Evolutionary conservation across 1,140 invertebrate genomes (phyloP).

Genomic region (Drosophila funebris): DNA sequence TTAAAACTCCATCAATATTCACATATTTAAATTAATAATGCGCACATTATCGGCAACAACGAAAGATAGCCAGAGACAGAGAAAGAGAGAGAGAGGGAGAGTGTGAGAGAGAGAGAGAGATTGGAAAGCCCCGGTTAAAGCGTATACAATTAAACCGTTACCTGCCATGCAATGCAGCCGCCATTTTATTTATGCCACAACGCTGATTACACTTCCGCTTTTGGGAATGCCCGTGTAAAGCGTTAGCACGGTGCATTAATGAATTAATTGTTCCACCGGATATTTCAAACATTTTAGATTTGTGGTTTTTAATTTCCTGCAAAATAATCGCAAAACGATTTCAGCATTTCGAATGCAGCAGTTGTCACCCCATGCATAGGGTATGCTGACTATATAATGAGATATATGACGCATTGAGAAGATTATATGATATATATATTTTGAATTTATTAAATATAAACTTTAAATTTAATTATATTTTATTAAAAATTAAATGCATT

Average conservation of each 20-base stretch:
- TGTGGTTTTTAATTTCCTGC: conserved; percentile 81
- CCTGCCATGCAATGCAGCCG: neutral
- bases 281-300: conserved; percentile 82
- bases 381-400: neutral
- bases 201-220: conserved; percentile 76
- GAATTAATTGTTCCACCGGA: conserved; percentile 81
- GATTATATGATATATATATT: too few species aligned
- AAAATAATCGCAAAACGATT: conserved; percentile 68
- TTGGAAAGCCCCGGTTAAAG: conserved; percentile 8
- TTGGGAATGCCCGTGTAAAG: conserved; percentile 24
- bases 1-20: conserved; percentile 70
- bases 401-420: too few species aligned
- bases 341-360: neutral
- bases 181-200: conserved; percentile 47
- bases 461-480: neutral
- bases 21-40: conserved; percentile 77
- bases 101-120: too few species aligned
- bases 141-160: conserved; percentile 36
- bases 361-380: neutral
- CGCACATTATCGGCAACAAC: conserved; percentile 33
- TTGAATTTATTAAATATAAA: too few species aligned
- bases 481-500: neutral
- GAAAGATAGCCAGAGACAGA: conserved; percentile 2
- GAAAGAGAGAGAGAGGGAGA: too few species aligned
- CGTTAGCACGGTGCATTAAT: conserved; percentile 56